Base-by-base conservation (phyloP, 2,113 vertebrate species). In the Sinocyclocheilus anophthalmus region DNA sequence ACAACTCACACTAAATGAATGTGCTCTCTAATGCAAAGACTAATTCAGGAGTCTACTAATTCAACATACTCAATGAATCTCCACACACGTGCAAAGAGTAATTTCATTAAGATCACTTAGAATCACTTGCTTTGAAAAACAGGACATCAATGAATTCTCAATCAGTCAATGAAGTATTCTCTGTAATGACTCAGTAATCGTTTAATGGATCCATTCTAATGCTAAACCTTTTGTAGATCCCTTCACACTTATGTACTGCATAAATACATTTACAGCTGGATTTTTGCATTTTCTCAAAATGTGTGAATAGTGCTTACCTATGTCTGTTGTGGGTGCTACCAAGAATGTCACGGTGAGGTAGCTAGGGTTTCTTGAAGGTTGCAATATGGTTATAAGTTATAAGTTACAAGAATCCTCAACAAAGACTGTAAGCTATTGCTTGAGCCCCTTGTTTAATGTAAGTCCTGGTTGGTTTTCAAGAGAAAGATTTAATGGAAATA, bases 1-100 rank as follows among this genome's bases (percentile, higher is more conserved):
- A 42, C 73, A n/a, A 69, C 48, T 76, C 63, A 5, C 24, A 55
- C 45, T 59, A 26, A 57, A 48, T 65, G 39, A 81, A 50, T 37
- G n/a, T 48, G 72, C 45, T 67, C 42, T 69, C 61, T 13, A 67
- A 72, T 14, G 18, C 67, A 70, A 81, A 48, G n/a, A 14, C 6
- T 67, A 10, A 80, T 13, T 39, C 77, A 59, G 20, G 20, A 80
- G 55, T 39, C 55, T n/a, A 18, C 55, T 24, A 61, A 63, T 65
- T 81, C 78, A 79, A 30, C 33, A 72, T 39, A 72, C 18, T 70
- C 67, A 37, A 37, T 37, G 30, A 70, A 69, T 69, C 26, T 37
- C 67, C 67, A 70, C 30, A 70, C 16, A 39, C 2, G 26, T 70
- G 18, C 16, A 70, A 69, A 37, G 33, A 37, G 67, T 70, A 30